Evolutionary conservation across 1,140 invertebrate genomes (phyloP).

Genomic region (Melipona quadrifasciata): DNA sequence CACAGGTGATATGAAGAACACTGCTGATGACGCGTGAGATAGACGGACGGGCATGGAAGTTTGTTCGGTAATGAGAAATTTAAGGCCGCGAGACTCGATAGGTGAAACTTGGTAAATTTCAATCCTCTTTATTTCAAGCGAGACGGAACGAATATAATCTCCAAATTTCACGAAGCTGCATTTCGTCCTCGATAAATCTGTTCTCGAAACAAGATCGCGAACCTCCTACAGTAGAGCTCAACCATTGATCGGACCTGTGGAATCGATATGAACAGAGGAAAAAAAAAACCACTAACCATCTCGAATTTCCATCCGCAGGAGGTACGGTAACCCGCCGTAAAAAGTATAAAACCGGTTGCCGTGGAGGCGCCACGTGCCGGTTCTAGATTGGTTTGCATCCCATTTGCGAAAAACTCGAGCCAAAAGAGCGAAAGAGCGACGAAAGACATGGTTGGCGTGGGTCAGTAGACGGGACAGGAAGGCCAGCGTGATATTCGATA

Average conservation of each 20-base stretch:
- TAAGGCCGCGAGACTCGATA: background rate
- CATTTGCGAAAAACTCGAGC: constrained; percentile 1
- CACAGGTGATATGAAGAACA: background rate
- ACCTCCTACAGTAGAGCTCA: background rate
- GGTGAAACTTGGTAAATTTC: background rate
- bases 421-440: constrained; percentile 9
- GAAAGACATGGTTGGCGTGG: constrained; percentile 62
- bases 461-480: constrained; percentile 64
- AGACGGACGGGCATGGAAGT: background rate
- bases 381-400: background rate
- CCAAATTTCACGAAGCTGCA: background rate
- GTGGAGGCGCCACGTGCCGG: background rate
- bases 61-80: background rate
- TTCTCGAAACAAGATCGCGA: background rate
- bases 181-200: background rate
- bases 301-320: background rate
- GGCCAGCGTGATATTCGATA: constrained; percentile 76
- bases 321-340: no score
- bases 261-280: background rate
- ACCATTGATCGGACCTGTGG: background rate
- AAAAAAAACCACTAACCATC: background rate
- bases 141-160: background rate
- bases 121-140: no score
- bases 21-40: background rate
- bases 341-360: background rate